Base-by-base conservation (phyloP, 2,797 vertebrate species). In the Sebastes glaucus region DNA sequence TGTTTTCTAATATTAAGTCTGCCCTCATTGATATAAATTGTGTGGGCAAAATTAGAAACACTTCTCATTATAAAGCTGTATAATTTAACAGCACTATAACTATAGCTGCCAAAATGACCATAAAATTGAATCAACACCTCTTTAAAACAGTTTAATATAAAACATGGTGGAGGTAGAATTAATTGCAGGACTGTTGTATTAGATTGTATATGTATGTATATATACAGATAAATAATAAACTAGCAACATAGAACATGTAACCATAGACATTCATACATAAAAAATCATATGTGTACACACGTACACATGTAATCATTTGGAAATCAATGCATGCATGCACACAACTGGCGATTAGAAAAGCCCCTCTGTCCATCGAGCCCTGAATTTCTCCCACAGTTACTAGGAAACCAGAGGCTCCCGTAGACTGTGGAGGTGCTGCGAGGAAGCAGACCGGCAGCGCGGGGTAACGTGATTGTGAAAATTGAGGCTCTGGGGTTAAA, bases 331-430 rank as follows among this genome's bases (percentile, higher is more conserved):
- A 67, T 68, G 78, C 62, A 33, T 61, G 69, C 80, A 61, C 84
- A 53, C 56, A 75, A 56, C 82, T 82, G 83, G 77, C 25, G 67
- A 73, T 67, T 71, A 68, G 57, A 87, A 86, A 79, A 69, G 77
- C 86, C 70, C 53, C 67, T 83, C 74, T 13, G 20, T 62, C 81
- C 75, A 63, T 75, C 56, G 33, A 87, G 84, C 82, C 75, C 82
- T 57, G 14, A 65, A 46, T 78, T 78, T 38, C 76, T 86, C 80
- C 78, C 76, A 81, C 90, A 82, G 94, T 96, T 95, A 95, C 95
- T 96, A 95, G 94, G 95, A 94, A 93, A 95, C 94, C 77, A 74
- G 87, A 87, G 83, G 84, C 83, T 83, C 63, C 4, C 55, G 8
- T 74, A 74, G 88, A 61, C 70, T 74, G 74, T 68, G 72, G 70